Conservation (phyloP, 2,888 invertebrate genomes). For the Microchrysa polita region DNA sequence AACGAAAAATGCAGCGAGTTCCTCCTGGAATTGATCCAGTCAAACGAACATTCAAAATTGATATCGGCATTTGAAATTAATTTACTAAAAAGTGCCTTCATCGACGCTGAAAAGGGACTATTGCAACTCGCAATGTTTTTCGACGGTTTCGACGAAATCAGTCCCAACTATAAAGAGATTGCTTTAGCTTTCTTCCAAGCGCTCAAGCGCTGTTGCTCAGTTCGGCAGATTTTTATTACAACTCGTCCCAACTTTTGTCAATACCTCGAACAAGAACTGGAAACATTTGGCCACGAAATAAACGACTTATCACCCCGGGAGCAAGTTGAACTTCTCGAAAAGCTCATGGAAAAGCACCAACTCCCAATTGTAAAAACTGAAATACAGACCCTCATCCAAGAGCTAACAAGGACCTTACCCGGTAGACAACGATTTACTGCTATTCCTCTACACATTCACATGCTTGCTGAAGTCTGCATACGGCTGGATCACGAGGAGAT, state of each 20-base stretch:
- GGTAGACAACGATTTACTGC: neutral
- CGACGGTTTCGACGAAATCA: neutral
- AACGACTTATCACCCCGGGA: neutral
- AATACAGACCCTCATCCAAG: neutral
- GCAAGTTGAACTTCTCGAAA: neutral
- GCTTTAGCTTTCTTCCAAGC: neutral
- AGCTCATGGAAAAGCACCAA: neutral
- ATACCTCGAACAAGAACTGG: neutral
- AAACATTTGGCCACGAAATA: neutral
- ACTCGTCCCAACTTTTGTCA: conserved; percentile 4
- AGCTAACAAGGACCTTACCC: neutral
- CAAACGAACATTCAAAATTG: neutral
- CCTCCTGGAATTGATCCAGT: neutral
- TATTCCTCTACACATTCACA: neutral
- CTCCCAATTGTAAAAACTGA: neutral
- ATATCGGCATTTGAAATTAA: neutral
- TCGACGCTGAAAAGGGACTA: neutral
- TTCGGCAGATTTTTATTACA: neutral
- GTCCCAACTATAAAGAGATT: neutral
- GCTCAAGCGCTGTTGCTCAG: neutral
- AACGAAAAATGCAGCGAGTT: neutral
- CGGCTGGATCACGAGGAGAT: neutral
- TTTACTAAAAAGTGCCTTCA: neutral
- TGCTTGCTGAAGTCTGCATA: neutral
- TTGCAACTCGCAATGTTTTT: neutral